These are phyloP conservation scores for Trachymyrmex cornetzi DNA, from an alignment of 1,140 invertebrate species.

Conservation along the genomic window DNA sequence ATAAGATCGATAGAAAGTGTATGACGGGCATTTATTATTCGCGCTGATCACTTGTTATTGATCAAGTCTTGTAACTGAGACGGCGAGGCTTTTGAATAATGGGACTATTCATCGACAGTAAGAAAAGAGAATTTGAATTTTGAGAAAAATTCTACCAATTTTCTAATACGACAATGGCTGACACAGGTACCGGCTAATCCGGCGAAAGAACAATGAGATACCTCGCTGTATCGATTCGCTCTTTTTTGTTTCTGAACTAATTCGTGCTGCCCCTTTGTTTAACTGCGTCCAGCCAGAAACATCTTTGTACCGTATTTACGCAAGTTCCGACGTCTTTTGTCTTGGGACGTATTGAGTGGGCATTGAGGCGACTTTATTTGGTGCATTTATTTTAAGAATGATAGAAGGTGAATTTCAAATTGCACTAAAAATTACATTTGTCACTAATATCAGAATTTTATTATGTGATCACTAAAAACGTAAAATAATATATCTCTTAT, in stretches of 20 bases:
- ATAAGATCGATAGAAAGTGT: slow-evolving; percentile 70
- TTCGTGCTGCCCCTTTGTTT: slow-evolving; percentile 10
- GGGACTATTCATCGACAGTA: neutral
- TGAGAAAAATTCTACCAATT: slow-evolving; percentile 33
- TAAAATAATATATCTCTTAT: no score
- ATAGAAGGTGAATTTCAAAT: no score
- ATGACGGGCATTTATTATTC: slow-evolving; percentile 41
- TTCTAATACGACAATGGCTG: neutral
- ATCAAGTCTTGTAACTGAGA: slow-evolving; percentile 52
- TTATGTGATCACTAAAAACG: no score
- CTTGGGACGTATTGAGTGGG: neutral
- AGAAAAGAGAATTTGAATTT: slow-evolving; percentile 3
- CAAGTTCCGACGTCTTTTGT: neutral
- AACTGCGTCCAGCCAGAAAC: neutral
- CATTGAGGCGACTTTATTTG: neutral
- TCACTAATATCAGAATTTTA: no score
- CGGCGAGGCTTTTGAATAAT: slow-evolving; percentile 49
- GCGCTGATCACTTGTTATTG: slow-evolving; percentile 51
- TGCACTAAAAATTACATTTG: no score
- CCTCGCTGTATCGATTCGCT: slow-evolving; percentile 1
- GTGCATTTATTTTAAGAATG: neutral
- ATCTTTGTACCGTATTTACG: neutral
- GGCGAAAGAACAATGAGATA: slow-evolving; percentile 27
- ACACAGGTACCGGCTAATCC: neutral
- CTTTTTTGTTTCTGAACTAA: neutral